phyloP scores from a whole-genome alignment of 2,888 invertebrate genomes.

The Malthinus seriepunctatus region DNA sequence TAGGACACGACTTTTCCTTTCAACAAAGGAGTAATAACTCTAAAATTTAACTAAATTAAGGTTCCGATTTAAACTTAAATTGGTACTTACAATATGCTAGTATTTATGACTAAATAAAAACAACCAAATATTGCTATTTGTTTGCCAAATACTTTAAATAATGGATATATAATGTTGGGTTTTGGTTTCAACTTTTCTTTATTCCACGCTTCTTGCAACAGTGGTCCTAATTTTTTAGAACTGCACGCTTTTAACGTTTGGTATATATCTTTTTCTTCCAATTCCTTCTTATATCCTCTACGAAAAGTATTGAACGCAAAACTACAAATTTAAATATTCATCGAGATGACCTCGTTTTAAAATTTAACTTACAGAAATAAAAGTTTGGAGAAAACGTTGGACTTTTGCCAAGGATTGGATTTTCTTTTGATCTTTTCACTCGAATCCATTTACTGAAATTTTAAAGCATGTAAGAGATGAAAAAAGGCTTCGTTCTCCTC shows the following conservation, averaged over 20 bases:
- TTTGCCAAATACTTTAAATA: slow-evolving; percentile 26
- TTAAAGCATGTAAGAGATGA: too few relatives aligned
- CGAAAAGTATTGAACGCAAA: slow-evolving; percentile 50
- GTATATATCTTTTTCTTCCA: slow-evolving; percentile 66
- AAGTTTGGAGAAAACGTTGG: slow-evolving; percentile 66
- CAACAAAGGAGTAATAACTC: neutral
- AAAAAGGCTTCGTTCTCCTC: too few relatives aligned
- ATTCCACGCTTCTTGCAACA: slow-evolving; percentile 50
- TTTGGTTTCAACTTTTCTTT: slow-evolving; percentile 19
- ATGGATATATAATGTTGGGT: slow-evolving; percentile 13
- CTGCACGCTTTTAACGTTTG: slow-evolving; percentile 59
- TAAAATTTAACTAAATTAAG: too few relatives aligned
- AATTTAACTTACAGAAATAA: slow-evolving; percentile 66
- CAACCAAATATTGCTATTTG: slow-evolving; percentile 20
- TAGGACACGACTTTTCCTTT: slow-evolving; percentile 67
- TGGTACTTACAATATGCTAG: neutral
- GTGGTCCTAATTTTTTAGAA: slow-evolving; percentile 57
- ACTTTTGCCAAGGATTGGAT: slow-evolving; percentile 66
- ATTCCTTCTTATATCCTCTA: slow-evolving; percentile 65
- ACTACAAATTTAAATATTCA: slow-evolving; percentile 5
- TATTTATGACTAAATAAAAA: neutral
- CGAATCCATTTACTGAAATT: slow-evolving; percentile 55
- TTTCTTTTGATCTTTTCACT: slow-evolving; percentile 58
- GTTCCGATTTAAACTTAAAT: too few relatives aligned
- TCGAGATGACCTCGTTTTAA: neutral